Evolutionary conservation across 2,888 invertebrate genomes (phyloP).

Genomic region (Arge pagana): DNA sequence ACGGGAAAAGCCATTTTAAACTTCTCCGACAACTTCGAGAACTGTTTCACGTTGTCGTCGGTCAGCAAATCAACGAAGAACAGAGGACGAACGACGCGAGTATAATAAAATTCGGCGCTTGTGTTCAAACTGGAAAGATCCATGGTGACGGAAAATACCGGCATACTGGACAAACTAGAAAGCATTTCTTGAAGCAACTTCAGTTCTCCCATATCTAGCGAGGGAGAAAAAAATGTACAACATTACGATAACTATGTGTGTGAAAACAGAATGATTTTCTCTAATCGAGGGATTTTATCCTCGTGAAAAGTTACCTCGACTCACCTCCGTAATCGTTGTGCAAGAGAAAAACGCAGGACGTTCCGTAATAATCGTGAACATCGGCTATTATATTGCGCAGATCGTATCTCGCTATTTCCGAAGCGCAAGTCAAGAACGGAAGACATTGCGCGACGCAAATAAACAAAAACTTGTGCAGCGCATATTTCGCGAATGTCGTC

Average conservation of each 20-base stretch:
- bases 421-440: no score
- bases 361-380: slow-evolving; percentile 3
- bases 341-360: slow-evolving; percentile 5
- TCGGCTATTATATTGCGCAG: neutral
- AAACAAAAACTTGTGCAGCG: no score
- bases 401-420: neutral
- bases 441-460: no score
- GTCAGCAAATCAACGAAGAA: slow-evolving; percentile 36
- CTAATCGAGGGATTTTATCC: no score
- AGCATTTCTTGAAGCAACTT: no score
- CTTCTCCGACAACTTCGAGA: slow-evolving; percentile 26
- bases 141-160: slow-evolving; percentile 20
- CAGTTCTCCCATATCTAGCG: no score
- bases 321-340: slow-evolving; percentile 2
- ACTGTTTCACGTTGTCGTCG: slow-evolving; percentile 28
- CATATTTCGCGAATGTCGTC: no score
- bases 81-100: slow-evolving; percentile 33
- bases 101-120: slow-evolving; percentile 18
- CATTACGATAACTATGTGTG: no score
- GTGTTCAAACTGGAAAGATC: slow-evolving; percentile 24
- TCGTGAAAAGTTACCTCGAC: no score
- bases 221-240: no score
- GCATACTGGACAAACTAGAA: neutral
- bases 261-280: no score
- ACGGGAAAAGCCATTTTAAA: slow-evolving; percentile 32